Conservation (phyloP, 2,888 invertebrate genomes). For the Phengaris arion region DNA sequence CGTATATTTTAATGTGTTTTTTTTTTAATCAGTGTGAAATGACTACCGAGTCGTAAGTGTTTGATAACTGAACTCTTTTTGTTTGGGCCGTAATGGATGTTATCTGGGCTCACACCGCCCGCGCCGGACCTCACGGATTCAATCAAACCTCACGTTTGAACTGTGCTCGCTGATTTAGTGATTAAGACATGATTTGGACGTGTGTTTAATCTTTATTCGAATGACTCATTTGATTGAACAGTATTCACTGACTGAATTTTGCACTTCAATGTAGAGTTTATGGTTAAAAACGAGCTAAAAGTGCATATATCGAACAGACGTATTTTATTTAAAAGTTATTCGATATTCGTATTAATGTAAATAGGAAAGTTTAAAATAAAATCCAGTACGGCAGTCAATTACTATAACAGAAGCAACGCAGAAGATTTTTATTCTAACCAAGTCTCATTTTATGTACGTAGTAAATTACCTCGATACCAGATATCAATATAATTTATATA, state of each 20-base stretch:
- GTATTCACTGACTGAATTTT: neutral
- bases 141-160: constrained; percentile 13
- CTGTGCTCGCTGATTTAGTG: constrained; percentile 4
- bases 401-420: neutral
- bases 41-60: constrained; percentile 64
- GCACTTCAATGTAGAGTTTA: neutral
- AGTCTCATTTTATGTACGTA: neutral
- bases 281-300: no score
- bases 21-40: constrained; percentile 67
- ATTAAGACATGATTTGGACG: neutral
- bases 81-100: constrained; percentile 38
- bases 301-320: no score
- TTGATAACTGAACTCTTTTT: constrained; percentile 52
- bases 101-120: constrained; percentile 29
- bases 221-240: neutral
- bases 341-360: neutral
- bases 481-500: constrained; percentile 1
- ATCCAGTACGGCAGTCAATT: neutral
- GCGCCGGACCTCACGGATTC: constrained; percentile 17
- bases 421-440: neutral
- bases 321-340: no score
- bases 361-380: neutral
- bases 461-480: neutral
- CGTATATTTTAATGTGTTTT: constrained; percentile 72
- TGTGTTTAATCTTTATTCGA: neutral